Base-by-base conservation (phyloP, 2,888 invertebrate genomes). In the Drosophila kambysellisi region DNA sequence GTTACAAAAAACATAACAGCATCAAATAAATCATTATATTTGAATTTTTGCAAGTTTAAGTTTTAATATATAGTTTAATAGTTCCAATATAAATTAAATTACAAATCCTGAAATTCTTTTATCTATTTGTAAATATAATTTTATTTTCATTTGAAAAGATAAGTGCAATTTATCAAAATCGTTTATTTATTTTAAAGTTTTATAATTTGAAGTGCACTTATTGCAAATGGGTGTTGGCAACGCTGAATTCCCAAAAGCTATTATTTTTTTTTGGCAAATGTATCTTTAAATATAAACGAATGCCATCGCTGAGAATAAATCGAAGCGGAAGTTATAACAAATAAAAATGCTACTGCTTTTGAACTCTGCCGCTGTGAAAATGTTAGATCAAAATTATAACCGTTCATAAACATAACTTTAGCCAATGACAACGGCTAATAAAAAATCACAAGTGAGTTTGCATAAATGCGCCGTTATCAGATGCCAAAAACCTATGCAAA, bases 391-490 rank as follows among this genome's bases (percentile, higher is more conserved):
- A 20, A 43, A 59, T 46, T 17, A 17, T 30, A 63, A 63, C n/a
- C 29, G 29, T 25, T 20, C 68, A 48, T 52, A 50, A 74, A 57
- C 39, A 48, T 46, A 20, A 35, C 37, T 41, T 56, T 39, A 58
- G 32, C 33, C 46, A 69, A 52, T 69, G 58, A 69, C 57, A 68
- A 15, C 57, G 52, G 56, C 57, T 43, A 69, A 69, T 39, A 20
- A 57, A 41, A 41, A 41, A 46, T n/a, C 32, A 59, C 11, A 53
- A 32, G 15, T 54, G 62, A 39, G 51, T 39, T 17, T 46, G 50
- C 52, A 50, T 50, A 68, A 57, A 54, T 65, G 25, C 50, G 50
- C 29, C 50, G 17, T 50, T 50, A 15, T 29, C 30, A 54, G 50
- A 58, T 35, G 39, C 33, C 51, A 35, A 61, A 58, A 57, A 58